phyloP scores from a whole-genome alignment of 2,888 invertebrate genomes.

The Sinhomidia bicolor region DNA sequence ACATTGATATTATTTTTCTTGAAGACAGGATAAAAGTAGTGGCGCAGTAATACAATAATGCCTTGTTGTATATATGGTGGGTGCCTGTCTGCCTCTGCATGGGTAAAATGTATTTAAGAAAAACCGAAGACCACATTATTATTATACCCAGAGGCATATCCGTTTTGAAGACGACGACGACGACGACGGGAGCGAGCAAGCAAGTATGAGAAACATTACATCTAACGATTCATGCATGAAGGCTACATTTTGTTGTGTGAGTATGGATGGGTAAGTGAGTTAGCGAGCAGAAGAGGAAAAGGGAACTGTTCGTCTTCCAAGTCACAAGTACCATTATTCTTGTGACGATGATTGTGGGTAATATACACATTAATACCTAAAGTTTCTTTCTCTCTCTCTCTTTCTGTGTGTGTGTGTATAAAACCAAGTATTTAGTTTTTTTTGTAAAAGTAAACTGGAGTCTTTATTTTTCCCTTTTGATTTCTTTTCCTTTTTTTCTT shows the following conservation, averaged over 20 bases:
- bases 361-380: not conserved
- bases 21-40: conserved; percentile 21
- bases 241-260: conserved; percentile 18
- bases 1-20: not conserved
- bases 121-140: conserved; percentile 4
- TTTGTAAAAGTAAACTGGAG: conserved; percentile 50
- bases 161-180: conserved; percentile 36
- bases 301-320: conserved; percentile 25
- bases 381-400: not conserved
- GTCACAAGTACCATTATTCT: conserved; percentile 18
- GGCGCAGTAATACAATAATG: conserved; percentile 24
- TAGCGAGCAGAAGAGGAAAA: not conserved
- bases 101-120: not conserved
- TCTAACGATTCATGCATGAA: conserved; percentile 42
- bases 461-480: conserved; percentile 49
- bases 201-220: conserved; percentile 9
- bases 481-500: conserved; percentile 48
- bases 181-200: not conserved
- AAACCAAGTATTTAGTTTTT: conserved; percentile 28
- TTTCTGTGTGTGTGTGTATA: not conserved
- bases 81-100: too few relatives aligned
- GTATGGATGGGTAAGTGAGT: not conserved
- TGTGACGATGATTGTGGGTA: conserved; percentile 39
- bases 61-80: not conserved
- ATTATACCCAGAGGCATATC: conserved; percentile 41